Evolutionary conservation across 2,797 vertebrate species (phyloP), one percentile per base, ranked within the genome.

Genomic region (Myotis findleyi): DNA sequence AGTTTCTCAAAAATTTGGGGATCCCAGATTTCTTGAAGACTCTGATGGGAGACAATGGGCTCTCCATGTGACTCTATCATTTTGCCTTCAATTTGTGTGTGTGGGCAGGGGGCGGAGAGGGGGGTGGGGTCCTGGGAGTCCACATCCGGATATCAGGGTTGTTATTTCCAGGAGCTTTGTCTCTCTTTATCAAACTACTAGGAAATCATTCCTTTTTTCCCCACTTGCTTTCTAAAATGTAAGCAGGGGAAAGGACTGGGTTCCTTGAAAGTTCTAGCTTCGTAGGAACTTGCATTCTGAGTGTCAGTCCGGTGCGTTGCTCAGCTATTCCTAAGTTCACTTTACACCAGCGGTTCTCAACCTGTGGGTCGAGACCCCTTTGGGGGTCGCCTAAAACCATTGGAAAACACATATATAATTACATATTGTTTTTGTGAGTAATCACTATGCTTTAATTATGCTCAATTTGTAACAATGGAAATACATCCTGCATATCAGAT

Each of bases 11-110:
- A 77, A 38, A 53, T 30, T 14, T 49, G 25, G 47, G 8, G 5
- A 5, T 57, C 33, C 11, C 1, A 7, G 7, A 33, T 38, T 72
- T 27, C 53, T 53, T 16, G 14, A 13, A 72, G 30, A 69, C 64
- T 71, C 7, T 13, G n/a, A 73, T 49, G 14, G 53, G 20, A 47
- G 33, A n/a, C 21, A 1, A 1, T 17, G 64, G 47, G 0, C 5
- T 49, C 57, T 18, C 10, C 4, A 0, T 1, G n/a, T 1, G 23
- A 82, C 3, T 13, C 23, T 1, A 1, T 8, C 62, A 36, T 66
- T 68, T 33, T 69, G 25, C 33, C 20, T 69, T 59, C 4, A 1
- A 1, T 62, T 30, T 62, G 59, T 62, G 25, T 59, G 59, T 62
- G 10, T 11, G 57, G 4, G 25, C 6, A 0, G 51, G 51, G 9